Evolutionary conservation across 1,140 invertebrate species (phyloP).

Genomic region (Ganaspis sp.): DNA sequence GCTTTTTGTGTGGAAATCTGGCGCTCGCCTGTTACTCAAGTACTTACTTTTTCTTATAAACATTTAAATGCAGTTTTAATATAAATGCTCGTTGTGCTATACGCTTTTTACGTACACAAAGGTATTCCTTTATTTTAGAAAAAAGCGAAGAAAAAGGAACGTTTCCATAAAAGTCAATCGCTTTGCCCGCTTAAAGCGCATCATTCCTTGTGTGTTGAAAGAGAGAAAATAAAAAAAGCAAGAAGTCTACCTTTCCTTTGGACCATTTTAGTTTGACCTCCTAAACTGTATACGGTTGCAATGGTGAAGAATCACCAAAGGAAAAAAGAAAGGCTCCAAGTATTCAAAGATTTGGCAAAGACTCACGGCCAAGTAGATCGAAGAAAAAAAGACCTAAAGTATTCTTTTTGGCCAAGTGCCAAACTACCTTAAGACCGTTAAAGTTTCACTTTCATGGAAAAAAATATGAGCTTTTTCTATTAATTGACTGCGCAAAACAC

Average conservation of each 20-base stretch:
- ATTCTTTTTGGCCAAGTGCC: slow-evolving; percentile 41
- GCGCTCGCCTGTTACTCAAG: too few species aligned
- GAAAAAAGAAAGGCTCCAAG: not conserved
- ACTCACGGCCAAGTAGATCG: slow-evolving; percentile 40
- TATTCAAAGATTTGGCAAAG: slow-evolving; percentile 39
- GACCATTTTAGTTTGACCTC: slow-evolving; percentile 30
- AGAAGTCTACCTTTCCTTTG: slow-evolving; percentile 8
- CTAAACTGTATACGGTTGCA: slow-evolving; percentile 32
- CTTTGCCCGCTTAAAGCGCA: not conserved
- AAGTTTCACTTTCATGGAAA: slow-evolving; percentile 46
- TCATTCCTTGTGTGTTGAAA: slow-evolving; percentile 2
- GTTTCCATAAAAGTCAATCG: not conserved
- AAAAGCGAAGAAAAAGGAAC: not conserved
- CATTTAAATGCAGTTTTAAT: too few species aligned
- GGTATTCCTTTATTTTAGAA: too few species aligned
- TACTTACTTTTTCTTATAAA: too few species aligned
- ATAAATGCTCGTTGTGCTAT: too few species aligned
- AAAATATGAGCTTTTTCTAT: too few species aligned
- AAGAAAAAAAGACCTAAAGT: slow-evolving; percentile 28
- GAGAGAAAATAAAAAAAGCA: not conserved
- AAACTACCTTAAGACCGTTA: slow-evolving; percentile 40
- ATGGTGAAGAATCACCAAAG: not conserved
- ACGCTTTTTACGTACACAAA: too few species aligned
- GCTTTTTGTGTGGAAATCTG: too few species aligned
- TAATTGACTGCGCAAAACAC: too few species aligned